These are phyloP conservation scores for Apodemia mormo DNA, from an alignment of 2,888 invertebrate genomes.

Conservation along the genomic window DNA sequence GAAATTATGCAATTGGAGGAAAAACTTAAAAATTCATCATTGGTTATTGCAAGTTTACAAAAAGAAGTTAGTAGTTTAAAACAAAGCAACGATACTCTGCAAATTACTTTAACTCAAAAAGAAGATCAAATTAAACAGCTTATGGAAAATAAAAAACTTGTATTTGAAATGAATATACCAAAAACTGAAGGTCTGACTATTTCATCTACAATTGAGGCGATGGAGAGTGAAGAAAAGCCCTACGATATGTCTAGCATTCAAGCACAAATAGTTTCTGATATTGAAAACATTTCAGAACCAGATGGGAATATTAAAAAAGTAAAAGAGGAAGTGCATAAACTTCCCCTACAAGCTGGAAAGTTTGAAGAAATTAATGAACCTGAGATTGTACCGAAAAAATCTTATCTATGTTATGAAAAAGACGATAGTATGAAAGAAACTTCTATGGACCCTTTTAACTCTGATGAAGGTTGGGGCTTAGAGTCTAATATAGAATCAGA, in stretches of 20 bases:
- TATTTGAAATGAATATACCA: conserved; percentile 75
- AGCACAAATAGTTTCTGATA: conserved; percentile 66
- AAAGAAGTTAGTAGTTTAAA: conserved; percentile 49
- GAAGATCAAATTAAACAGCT: conserved; percentile 64
- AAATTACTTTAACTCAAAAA: conserved; percentile 51
- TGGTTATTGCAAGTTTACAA: conserved; percentile 45
- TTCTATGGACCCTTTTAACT: conserved; percentile 62
- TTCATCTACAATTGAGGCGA: conserved; percentile 69
- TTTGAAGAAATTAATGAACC: conserved; percentile 51
- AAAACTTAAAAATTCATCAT: conserved; percentile 45
- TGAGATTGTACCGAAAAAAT: conserved; percentile 75
- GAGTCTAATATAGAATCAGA: conserved; percentile 57
- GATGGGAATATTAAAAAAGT: conserved; percentile 46
- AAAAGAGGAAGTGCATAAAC: conserved; percentile 46
- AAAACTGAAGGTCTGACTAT: conserved; percentile 77
- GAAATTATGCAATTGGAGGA: conserved; percentile 61
- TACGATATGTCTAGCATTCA: conserved; percentile 59
- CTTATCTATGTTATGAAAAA: conserved; percentile 75
- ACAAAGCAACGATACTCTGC: conserved; percentile 51
- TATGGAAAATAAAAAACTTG: conserved; percentile 59
- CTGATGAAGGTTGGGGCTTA: conserved; percentile 73
- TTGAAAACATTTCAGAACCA: conserved; percentile 39
- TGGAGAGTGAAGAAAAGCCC: conserved; percentile 50
- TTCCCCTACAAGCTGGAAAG: conserved; percentile 36
- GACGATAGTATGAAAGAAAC: conserved; percentile 40